Base-by-base conservation (phyloP, 2,888 invertebrate species). In the Julus scanicus region DNA sequence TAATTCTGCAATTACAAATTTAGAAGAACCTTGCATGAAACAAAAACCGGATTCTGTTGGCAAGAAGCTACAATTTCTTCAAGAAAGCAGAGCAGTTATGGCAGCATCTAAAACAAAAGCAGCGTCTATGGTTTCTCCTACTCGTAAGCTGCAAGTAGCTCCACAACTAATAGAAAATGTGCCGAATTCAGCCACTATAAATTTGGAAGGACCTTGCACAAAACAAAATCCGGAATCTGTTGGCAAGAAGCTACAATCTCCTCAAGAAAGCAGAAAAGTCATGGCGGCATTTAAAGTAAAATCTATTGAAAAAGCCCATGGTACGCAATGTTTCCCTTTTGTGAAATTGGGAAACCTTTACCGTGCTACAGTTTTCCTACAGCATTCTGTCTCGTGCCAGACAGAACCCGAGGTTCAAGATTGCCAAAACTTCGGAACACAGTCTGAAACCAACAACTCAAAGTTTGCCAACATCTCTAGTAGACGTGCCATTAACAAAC, bases 341-440 rank as follows among this genome's bases (percentile, higher is more conserved):
- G 80, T 37, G 29, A 80, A 80, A 80, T 80, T 80, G 15, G 80
- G 80, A 80, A 80, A 80, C 80, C 80, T 80, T 37, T 15, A 37
- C 80, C 80, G 80, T 37, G 13, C 80, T 80, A 1, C 9, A 37
- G 37, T 4, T 37, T 15, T 8, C 20, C 63, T 37, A 11, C 80
- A 37, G 0, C 0, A 37, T 15, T 37, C 80, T 0, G 80, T 80
- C 0, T 9, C 80, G 13, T 80, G 80, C 15, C 80, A 80, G 37
- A 80, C 80, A 5, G 4, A 80, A 37, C 37, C 13, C 2, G 15
- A 5, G 4, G 53, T 15, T 53, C 3, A 53, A 53, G 13, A 13
- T 15, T 53, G 53, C 15, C 53, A 53, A 17, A 53, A 5, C 20
- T 20, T 20, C 8, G 20, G 17, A 20, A 20, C 63, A 71, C n/a